Evolutionary conservation across 2,113 vertebrate species (phyloP).

Genomic region (Perca fluviatilis): DNA sequence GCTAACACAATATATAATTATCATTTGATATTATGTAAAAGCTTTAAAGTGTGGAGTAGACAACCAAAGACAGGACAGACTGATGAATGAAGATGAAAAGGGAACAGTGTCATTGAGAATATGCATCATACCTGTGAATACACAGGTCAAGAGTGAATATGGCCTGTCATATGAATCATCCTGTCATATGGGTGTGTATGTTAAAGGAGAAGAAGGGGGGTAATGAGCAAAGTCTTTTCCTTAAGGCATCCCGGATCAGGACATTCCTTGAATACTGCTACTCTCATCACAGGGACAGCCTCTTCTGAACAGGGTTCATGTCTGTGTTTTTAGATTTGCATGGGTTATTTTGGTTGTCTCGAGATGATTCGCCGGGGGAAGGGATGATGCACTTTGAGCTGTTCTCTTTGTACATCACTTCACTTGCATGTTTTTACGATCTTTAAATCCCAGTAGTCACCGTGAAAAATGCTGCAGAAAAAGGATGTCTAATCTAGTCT

Average conservation of each 20-base stretch:
- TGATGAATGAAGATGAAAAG: slow-evolving; percentile 28
- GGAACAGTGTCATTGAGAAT: slow-evolving; percentile 4
- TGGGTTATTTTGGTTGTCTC: slow-evolving; percentile 60
- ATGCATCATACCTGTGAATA: slow-evolving; percentile 28
- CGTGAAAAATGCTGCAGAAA: slow-evolving; percentile 68
- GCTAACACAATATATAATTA: background rate
- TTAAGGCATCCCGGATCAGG: slow-evolving; percentile 60
- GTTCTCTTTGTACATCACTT: slow-evolving; percentile 50
- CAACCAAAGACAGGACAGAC: slow-evolving; percentile 10
- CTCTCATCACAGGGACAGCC: slow-evolving; percentile 57
- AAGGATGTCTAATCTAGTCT: slow-evolving; percentile 76
- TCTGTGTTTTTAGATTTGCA: slow-evolving; percentile 68
- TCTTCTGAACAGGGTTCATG: slow-evolving; percentile 38
- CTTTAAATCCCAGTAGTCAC: slow-evolving; percentile 67
- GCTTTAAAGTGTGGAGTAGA: slow-evolving; percentile 1
- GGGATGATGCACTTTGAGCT: slow-evolving; percentile 51
- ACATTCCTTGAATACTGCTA: slow-evolving; percentile 74
- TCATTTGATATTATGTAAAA: slow-evolving; percentile 38
- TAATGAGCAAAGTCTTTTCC: slow-evolving; percentile 47
- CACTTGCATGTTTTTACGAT: slow-evolving; percentile 51
- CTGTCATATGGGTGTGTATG: slow-evolving; percentile 36
- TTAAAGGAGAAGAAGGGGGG: background rate
- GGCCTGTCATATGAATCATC: slow-evolving; percentile 37
- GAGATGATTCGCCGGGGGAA: slow-evolving; percentile 35
- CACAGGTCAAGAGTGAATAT: slow-evolving; percentile 32